These are phyloP conservation scores for Dryoscopus gambensis DNA, from an alignment of 2,113 vertebrate genomes.

Conservation along the genomic window DNA sequence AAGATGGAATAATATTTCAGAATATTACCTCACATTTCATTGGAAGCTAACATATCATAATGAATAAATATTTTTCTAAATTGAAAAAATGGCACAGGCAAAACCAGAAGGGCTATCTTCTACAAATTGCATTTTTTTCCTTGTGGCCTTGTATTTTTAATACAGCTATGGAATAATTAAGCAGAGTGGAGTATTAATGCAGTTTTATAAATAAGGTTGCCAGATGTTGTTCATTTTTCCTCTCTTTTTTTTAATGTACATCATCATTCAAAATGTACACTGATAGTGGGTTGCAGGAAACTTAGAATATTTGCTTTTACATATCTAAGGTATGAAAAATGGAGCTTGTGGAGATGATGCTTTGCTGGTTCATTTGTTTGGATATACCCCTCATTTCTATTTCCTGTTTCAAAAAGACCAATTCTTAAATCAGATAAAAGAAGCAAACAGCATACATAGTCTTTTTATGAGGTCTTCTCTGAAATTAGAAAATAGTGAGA, in stretches of 20 bases:
- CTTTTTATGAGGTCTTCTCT: neutral
- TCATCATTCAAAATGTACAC: neutral
- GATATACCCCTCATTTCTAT: neutral
- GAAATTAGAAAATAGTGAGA: neutral
- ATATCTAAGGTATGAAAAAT: neutral
- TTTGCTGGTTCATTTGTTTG: neutral
- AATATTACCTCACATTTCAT: neutral
- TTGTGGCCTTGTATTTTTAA: conserved; percentile 4
- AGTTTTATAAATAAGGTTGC: conserved; percentile 18
- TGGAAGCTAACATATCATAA: neutral
- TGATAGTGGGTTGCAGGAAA: neutral
- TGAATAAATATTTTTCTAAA: neutral
- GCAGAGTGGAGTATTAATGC: conserved; percentile 12
- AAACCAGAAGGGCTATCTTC: neutral
- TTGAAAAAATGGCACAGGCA: neutral
- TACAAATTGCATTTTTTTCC: neutral
- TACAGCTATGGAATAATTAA: conserved; percentile 29
- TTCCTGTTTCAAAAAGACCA: neutral
- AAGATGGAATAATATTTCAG: neutral
- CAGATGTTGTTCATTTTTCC: conserved; percentile 20
- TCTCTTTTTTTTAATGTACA: neutral
- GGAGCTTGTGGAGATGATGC: neutral
- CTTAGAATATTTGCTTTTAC: neutral
- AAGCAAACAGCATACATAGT: neutral
- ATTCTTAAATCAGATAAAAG: neutral